These are phyloP conservation scores for Cavia aperea DNA, from an alignment of 2,113 vertebrate genomes.

Conservation along the genomic window DNA sequence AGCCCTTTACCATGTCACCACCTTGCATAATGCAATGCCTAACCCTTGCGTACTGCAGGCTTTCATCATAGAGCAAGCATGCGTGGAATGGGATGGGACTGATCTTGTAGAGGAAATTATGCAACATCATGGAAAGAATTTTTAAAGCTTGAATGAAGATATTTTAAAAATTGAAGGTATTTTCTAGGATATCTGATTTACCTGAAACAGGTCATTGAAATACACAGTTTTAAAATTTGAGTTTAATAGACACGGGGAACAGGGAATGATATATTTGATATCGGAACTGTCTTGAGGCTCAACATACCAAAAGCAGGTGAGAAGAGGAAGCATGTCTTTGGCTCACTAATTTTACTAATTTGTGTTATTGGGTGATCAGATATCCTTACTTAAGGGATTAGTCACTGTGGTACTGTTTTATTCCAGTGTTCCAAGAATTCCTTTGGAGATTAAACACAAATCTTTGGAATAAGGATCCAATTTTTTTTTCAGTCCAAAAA, in stretches of 20 bases:
- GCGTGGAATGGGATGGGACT: not conserved
- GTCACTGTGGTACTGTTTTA: slow-evolving; percentile 14
- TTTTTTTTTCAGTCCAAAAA: slow-evolving; percentile 60
- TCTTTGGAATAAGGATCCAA: slow-evolving; percentile 57
- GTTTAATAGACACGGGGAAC: not conserved
- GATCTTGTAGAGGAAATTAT: slow-evolving; percentile 32
- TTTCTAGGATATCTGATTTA: not conserved
- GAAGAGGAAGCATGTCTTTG: not conserved
- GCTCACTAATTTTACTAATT: not conserved
- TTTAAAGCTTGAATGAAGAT: slow-evolving; percentile 12
- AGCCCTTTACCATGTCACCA: not conserved
- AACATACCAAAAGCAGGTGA: not conserved
- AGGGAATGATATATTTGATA: not conserved
- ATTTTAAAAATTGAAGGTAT: slow-evolving; percentile 10
- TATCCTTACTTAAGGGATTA: slow-evolving; percentile 53
- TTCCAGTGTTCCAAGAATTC: slow-evolving; percentile 58
- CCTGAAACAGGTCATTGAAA: slow-evolving; percentile 8
- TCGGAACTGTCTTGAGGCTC: not conserved
- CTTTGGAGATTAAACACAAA: slow-evolving; percentile 64
- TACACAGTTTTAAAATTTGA: not conserved
- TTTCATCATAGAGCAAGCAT: not conserved
- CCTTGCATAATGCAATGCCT: not conserved
- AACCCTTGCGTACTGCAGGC: not conserved
- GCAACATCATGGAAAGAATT: slow-evolving; percentile 2
- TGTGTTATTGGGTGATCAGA: slow-evolving; percentile 45